Percentiles rank a stretch among this genome's conserved stretches.
These are phyloP conservation scores for Petrosia ficiformis DNA, from an alignment of 37 sponge, comb jelly and placozoan genomes.

Conservation along the genomic window DNA sequence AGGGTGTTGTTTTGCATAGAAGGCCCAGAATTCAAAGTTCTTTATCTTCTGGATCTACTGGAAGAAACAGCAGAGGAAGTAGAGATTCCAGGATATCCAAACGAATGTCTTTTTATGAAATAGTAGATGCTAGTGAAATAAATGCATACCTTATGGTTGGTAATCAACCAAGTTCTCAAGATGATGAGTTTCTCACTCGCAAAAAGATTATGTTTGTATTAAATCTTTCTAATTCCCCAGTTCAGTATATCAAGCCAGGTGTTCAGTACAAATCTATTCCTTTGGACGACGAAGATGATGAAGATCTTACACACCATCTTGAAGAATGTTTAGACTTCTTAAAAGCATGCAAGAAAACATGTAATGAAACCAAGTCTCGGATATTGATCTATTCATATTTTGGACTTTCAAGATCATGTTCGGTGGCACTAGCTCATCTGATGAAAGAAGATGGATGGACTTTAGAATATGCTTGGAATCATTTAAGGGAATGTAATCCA, in stretches of 20 bases:
- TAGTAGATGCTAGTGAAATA: conserved; percentile 54
- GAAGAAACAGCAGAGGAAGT: no score
- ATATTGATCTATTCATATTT: conserved; percentile 71
- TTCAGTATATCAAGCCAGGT: not conserved
- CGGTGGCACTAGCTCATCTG: conserved; percentile 62
- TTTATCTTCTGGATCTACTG: no score
- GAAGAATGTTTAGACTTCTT: conserved; percentile 56
- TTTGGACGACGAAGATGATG: conserved; percentile 61
- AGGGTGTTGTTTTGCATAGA: no score
- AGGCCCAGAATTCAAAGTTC: no score
- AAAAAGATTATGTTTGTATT: conserved; percentile 41
- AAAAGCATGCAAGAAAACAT: conserved; percentile 18
- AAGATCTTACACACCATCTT: conserved; percentile 19
- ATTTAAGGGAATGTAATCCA: conserved; percentile 40
- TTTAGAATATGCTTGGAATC: conserved; percentile 37
- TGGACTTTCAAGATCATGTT: conserved; percentile 56
- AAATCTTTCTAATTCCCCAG: conserved; percentile 28
- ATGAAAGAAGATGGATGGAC: conserved; percentile 70
- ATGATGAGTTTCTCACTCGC: conserved; percentile 25
- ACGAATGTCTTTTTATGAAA: conserved; percentile 55
- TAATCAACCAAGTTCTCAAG: conserved; percentile 40
- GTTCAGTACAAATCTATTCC: conserved; percentile 33
- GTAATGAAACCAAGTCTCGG: not conserved
- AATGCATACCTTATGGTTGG: conserved; percentile 49
- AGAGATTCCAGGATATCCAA: not conserved